A percentile compares a stretch with the other conserved stretches of the same genome.
Conservation (phyloP, 1,140 invertebrate genomes). For the Melipona quadrifasciata region DNA sequence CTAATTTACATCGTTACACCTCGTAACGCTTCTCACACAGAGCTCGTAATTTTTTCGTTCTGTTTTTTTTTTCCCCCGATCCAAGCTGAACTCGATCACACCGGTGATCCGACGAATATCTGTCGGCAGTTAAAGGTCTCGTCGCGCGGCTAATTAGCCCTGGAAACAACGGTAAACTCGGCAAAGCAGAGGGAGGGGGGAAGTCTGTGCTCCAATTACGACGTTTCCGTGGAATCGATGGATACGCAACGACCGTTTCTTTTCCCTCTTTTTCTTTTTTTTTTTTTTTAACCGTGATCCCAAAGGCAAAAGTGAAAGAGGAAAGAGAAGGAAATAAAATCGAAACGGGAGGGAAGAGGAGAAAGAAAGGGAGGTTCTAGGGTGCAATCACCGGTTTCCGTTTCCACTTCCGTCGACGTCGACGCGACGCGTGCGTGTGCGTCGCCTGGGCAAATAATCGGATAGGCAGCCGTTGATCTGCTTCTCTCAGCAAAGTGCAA, state of each 20-base stretch:
- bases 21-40: no score
- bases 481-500: neutral
- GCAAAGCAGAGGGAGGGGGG: neutral
- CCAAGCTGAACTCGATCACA: neutral
- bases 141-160: conserved; percentile 40
- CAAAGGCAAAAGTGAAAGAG: neutral
- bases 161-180: conserved; percentile 4
- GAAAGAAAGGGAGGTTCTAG: neutral
- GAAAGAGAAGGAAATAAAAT: neutral
- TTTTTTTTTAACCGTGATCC: neutral
- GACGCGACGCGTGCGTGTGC: neutral
- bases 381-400: conserved; percentile 4
- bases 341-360: neutral
- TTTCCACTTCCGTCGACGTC: conserved; percentile 7
- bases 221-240: conserved; percentile 23
- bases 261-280: no score
- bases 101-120: neutral
- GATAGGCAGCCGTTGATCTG: neutral
- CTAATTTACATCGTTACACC: no score
- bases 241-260: conserved; percentile 20
- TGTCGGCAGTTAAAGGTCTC: conserved; percentile 11
- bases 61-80: neutral
- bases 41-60: neutral
- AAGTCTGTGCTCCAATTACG: conserved; percentile 22
- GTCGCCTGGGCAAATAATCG: neutral